Conservation (phyloP, 2,888 invertebrate genomes). For the Linnaemya vulpina region DNA sequence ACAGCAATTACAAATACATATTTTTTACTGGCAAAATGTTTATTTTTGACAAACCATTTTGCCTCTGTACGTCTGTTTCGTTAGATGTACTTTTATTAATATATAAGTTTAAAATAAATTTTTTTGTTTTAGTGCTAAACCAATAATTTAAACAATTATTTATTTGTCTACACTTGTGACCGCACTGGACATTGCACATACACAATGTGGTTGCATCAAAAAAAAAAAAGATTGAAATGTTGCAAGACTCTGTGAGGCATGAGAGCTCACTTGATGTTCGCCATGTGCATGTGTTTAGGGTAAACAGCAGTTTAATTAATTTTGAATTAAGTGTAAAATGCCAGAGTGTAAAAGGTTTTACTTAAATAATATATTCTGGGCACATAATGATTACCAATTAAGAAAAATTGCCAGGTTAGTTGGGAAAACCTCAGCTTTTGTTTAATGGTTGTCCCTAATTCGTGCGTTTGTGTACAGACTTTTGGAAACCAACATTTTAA, state of each 20-base stretch:
- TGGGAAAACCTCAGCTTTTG: no score
- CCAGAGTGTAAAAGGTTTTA: background rate
- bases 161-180: constrained; percentile 62
- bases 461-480: background rate
- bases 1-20: background rate
- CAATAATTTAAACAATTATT: constrained; percentile 60
- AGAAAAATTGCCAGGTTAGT: no score
- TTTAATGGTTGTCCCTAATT: background rate
- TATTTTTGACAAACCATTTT: no score
- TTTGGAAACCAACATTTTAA: background rate
- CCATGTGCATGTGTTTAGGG: background rate
- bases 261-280: background rate
- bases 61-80: no score
- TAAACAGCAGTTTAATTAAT: background rate
- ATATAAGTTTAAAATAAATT: background rate
- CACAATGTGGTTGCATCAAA: constrained; percentile 44
- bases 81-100: background rate
- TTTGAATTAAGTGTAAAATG: background rate
- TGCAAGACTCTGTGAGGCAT: background rate
- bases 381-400: no score
- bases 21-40: background rate
- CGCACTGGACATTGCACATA: constrained; percentile 36
- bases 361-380: no score
- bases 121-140: constrained; percentile 20
- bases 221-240: background rate